Percentiles rank a stretch among this genome's conserved stretches.
Conservation (phyloP, 2,888 invertebrate genomes). For the Thereva unica region DNA sequence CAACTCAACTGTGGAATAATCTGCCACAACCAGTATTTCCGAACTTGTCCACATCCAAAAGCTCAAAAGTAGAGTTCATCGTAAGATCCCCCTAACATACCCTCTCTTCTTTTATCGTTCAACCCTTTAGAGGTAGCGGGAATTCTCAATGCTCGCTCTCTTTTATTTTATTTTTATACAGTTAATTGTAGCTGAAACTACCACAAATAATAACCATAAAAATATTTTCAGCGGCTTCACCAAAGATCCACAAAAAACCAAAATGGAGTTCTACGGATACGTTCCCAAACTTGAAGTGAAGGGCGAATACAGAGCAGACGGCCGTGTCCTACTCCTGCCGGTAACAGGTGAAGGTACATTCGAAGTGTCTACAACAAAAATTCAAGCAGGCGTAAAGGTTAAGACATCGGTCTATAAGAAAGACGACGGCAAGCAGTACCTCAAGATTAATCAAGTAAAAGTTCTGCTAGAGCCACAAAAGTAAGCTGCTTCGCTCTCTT, state of each 20-base stretch:
- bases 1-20: no score
- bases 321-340: constrained; percentile 54
- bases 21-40: no score
- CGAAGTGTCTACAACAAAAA: constrained; percentile 37
- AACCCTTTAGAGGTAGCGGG: no score
- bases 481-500: not conserved
- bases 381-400: not conserved
- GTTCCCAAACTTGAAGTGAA: constrained; percentile 45
- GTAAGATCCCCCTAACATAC: no score
- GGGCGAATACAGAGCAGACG: constrained; percentile 52
- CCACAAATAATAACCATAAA: no score
- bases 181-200: no score
- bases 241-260: constrained; percentile 45
- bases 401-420: not conserved
- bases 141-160: no score
- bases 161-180: no score
- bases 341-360: constrained; percentile 52
- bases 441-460: constrained; percentile 9
- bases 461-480: constrained; percentile 5
- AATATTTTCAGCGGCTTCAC: constrained; percentile 46
- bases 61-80: no score
- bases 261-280: constrained; percentile 44
- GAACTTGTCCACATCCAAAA: no score
- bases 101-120: no score
- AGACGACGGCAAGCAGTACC: not conserved